Evolutionary conservation across 2,888 invertebrate genomes (phyloP).

Genomic region (Thumatha senex): DNA sequence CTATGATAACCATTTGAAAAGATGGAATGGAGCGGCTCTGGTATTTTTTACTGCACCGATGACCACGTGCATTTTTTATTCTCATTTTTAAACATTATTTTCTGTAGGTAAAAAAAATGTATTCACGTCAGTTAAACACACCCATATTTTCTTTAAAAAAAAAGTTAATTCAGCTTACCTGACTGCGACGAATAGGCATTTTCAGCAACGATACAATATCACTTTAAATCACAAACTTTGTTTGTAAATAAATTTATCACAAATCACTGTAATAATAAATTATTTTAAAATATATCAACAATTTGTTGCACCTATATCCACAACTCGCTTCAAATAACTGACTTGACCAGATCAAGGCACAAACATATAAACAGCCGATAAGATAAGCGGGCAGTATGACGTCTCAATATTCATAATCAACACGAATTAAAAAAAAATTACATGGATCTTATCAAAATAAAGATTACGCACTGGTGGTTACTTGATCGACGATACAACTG

Average conservation of each 20-base stretch:
- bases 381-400: conserved; percentile 76
- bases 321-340: conserved; percentile 71
- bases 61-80: too few relatives aligned
- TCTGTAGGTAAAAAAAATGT: too few relatives aligned
- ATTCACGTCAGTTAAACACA: too few relatives aligned
- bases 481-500: conserved; percentile 30
- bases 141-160: too few relatives aligned
- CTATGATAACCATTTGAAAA: too few relatives aligned
- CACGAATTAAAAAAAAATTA: conserved; percentile 72
- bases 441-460: conserved; percentile 67
- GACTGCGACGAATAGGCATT: conserved; percentile 77
- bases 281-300: conserved; percentile 12
- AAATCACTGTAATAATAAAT: conserved; percentile 31
- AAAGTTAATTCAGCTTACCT: conserved; percentile 52
- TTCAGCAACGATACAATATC: conserved; percentile 42
- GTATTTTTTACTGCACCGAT: too few relatives aligned
- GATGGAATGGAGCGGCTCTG: too few relatives aligned
- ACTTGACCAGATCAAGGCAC: conserved; percentile 74
- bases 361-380: conserved; percentile 81
- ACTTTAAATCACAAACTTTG: conserved; percentile 34
- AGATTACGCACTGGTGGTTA: conserved; percentile 58
- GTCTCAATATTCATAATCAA: conserved; percentile 67
- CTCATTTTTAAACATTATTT: too few relatives aligned
- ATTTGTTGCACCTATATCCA: conserved; percentile 46
- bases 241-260: conserved; percentile 19